Evolutionary conservation across 2,888 invertebrate genomes (phyloP), one percentile per base, ranked within the genome.

Genomic region (Allygus modestus): DNA sequence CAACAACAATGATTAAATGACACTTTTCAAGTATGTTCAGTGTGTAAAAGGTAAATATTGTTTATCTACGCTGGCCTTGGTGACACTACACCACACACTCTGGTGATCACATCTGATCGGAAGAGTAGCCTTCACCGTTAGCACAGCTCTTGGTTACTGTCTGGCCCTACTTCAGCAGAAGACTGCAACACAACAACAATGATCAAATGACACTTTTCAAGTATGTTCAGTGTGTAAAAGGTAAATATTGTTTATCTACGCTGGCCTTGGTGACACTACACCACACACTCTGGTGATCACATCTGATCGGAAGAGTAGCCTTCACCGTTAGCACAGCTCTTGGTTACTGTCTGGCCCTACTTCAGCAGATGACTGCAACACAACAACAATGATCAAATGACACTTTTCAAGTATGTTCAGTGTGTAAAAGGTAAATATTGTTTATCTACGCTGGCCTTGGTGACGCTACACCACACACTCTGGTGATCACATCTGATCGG

Each of bases 141-240:
- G 17, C 65, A 58, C 28, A 26, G 31, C 28, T 65, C 4, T 17
- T 0, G 17, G 37, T 31, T 17, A 28, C 20, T 65, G 26, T 65
- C 28, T 20, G 17, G 0, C 4, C 0, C 17, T 31, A 65, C 65
- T 28, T 58, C 65, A 20, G 65, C 65, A 28, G 17, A 20, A 58
- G 15, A 28, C 65, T 65, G 65, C 28, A 65, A 65, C 28, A 65
- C 58, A 58, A 23, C 58, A 26, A 20, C 58, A n/a, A n/a, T n/a
- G 20, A 23, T 46, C 1, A 4, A n/a, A n/a, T n/a, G n/a, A n/a
- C n/a, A n/a, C n/a, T n/a, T n/a, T n/a, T n/a, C n/a, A n/a, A n/a
- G n/a, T n/a, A n/a, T n/a, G n/a, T n/a, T n/a, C n/a, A n/a, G n/a
- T n/a, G n/a, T n/a, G n/a, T n/a, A n/a, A n/a, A n/a, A n/a, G n/a